Percentiles rank a stretch among this genome's conserved stretches.
phyloP scores from a whole-genome alignment of 2,797 vertebrate genomes.

The Rhinophrynus dorsalis region DNA sequence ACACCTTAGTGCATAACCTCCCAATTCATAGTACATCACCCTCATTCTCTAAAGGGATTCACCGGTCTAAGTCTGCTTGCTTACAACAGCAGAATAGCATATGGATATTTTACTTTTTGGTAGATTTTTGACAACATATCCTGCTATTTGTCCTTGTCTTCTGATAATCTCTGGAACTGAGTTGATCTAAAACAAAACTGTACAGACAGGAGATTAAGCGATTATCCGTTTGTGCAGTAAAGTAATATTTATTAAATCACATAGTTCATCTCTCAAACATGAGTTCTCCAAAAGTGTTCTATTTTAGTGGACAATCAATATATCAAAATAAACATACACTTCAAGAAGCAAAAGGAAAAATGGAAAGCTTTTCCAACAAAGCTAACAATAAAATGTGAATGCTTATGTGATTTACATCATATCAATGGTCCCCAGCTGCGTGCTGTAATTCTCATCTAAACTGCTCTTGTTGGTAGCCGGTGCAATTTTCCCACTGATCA shows the following conservation, averaged over 20 bases:
- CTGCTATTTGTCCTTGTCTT: constrained; percentile 52
- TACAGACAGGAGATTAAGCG: constrained; percentile 51
- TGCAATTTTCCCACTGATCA: not conserved
- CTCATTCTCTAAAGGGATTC: not conserved
- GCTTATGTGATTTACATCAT: constrained; percentile 35
- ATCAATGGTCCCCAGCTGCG: constrained; percentile 18
- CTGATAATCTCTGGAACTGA: constrained; percentile 56
- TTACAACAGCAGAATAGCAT: constrained; percentile 21
- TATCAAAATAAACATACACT: constrained; percentile 54
- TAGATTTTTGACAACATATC: constrained; percentile 41
- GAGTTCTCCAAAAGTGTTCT: constrained; percentile 53
- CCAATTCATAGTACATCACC: no score
- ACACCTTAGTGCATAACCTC: no score
- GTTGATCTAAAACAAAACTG: constrained; percentile 53
- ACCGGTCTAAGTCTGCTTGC: not conserved
- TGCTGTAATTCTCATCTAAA: not conserved
- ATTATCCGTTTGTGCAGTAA: constrained; percentile 57
- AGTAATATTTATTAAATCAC: constrained; percentile 67
- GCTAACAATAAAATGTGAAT: constrained; percentile 48
- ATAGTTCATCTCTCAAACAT: constrained; percentile 56
- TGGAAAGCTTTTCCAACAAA: constrained; percentile 43
- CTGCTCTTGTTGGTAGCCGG: not conserved
- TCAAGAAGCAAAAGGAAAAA: constrained; percentile 48
- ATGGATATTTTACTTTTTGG: constrained; percentile 16
- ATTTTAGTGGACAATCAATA: constrained; percentile 56